Evolutionary conservation across 2,797 vertebrate genomes (phyloP), one percentile per base, ranked within the genome.

Genomic region (Anguilla megastoma): DNA sequence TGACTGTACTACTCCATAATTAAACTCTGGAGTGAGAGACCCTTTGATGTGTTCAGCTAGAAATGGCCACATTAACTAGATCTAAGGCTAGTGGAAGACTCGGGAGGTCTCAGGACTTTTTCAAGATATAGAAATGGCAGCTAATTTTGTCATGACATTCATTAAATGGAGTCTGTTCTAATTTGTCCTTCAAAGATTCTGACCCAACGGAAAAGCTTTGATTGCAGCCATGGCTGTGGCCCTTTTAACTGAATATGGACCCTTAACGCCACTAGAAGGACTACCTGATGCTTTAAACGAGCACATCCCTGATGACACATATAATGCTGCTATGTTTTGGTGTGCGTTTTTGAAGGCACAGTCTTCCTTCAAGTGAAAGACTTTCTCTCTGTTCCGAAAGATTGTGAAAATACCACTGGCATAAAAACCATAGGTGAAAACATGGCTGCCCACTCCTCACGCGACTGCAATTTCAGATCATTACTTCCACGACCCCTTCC

Each of bases 1-100:
- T 83, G 69, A 33, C 27, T 74, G 18, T 84, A 41, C 54, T n/a
- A 45, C 66, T 30, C 60, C 27, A 30, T 79, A 85, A 88, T 88
- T 79, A 50, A 36, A 85, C 48, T 33, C 45, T 36, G 33, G 48
- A 7, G 5, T 58, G 10, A 76, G 33, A 69, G 33, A 52, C 54
- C 12, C 24, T 85, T 85, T 83, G 16, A 45, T 54, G n/a, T 83
- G 48, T 33, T 84, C n/a, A 6, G 41, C 16, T 84, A 84, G 82
- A 84, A 84, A 56, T 54, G 2, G 41, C 48, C 82, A n/a, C 27
- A 84, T 84, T 52, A 27, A 52, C 3, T 3, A 80, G 33, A 80
- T 80, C 76, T 80, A 80, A 80, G 76, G 76, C 33, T 48, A 45
- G 69, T 80, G 76, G 76, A 16, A 45, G 36, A 14, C 33, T 45